Evolutionary conservation across 2,888 invertebrate species (phyloP).

Genomic region (Argyresthia goedartella): DNA sequence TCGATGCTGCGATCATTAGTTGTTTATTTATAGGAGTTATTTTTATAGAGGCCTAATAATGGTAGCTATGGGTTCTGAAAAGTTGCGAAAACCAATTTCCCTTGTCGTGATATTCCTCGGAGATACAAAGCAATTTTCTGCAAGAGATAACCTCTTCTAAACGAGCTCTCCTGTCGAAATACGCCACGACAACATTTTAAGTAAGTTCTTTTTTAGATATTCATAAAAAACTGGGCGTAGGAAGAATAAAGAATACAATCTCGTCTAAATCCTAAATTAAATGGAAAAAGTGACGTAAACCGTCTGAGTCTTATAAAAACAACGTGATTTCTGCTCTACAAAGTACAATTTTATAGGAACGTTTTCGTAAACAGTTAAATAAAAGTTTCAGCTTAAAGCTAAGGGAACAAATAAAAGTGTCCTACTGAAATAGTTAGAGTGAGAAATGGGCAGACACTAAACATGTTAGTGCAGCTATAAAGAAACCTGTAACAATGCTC

Average conservation of each 20-base stretch:
- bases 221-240: background rate
- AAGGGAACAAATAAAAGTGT: conserved; percentile 34
- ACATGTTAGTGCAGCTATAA: conserved; percentile 32
- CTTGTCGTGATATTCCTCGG: conserved; percentile 53
- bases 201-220: background rate
- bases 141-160: conserved; percentile 52
- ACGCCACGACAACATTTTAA: background rate
- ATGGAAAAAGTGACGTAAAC: conserved; percentile 23
- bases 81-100: conserved; percentile 45
- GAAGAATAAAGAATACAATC: background rate
- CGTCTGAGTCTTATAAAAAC: conserved; percentile 17
- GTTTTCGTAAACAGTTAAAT: conserved; percentile 22
- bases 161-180: conserved; percentile 23
- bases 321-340: background rate
- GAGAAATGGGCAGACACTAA: conserved; percentile 34
- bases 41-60: too few relatives aligned
- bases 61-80: conserved; percentile 2
- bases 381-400: conserved; percentile 24
- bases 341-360: background rate
- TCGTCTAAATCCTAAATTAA: conserved; percentile 17
- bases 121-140: conserved; percentile 66
- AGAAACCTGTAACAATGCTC: conserved; percentile 24
- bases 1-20: too few relatives aligned
- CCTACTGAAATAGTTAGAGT: conserved; percentile 30
- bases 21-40: too few relatives aligned